Base-by-base conservation (phyloP, 37 sponge, comb jelly and placozoan species). In the Theonella swinhoei region DNA sequence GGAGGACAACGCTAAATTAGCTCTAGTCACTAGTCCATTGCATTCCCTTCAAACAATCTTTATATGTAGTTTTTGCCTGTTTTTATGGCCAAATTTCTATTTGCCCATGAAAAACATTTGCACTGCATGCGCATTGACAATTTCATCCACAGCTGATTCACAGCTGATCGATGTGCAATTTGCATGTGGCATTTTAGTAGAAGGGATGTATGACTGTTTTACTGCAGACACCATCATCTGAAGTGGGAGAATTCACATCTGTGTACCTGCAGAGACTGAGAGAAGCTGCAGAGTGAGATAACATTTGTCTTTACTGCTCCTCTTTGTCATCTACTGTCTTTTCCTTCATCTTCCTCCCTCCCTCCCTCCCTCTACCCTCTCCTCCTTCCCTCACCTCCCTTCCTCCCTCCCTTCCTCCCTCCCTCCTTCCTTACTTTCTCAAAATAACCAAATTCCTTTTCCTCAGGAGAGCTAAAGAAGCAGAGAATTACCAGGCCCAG, bases 221-320 rank as follows among this genome's bases (percentile, higher is more conserved):
- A 7, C 14, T 47, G 54, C 54, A 47, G 54, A 17, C 54, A 47
- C 7, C 7, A 47, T 47, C 54, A 17, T 47, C 54, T 17, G 54
- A 47, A 14, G 54, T 47, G 11, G 80, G 80, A 23, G 3, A 11
- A 14, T 64, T 79, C 67, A 79, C 80, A 14, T 22, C 25, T 64
- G 80, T 79, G 8, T 79, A 79, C 62, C 66, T 79, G 3, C 65
- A 79, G 22, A 79, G 68, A 23, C 64, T 79, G 39, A 39, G 28
- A 23, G 25, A 37, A 63, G 37, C 36, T 60, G 36, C 62, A 64
- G 24, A 35, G 42, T 63, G 32, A 77, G 60, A 2, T 59, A 14
- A 47, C 67, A 23, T 28, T 66, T 8, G 14, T 20, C 26, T 42
- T 14, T 20, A 23, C 17, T 38, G 36, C 47, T 42, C 26, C 42